Evolutionary conservation across 2,113 vertebrate genomes (phyloP).

Genomic region (Nerophis ophidion): DNA sequence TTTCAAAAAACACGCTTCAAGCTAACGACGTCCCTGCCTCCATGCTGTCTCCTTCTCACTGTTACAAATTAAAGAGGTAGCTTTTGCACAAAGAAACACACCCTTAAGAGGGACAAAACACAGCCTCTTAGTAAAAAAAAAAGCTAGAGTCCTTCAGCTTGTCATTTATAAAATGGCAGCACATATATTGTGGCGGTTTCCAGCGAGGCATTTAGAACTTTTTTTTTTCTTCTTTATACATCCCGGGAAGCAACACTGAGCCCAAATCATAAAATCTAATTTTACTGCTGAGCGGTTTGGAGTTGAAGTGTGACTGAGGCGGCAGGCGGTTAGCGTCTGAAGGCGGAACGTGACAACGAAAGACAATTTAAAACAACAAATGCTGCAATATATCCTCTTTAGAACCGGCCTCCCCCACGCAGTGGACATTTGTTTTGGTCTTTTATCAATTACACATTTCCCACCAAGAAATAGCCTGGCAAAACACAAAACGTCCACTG

Average conservation of each 20-base stretch:
- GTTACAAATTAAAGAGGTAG: not conserved
- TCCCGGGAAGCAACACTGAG: constrained; percentile 23
- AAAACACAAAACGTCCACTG: too few relatives aligned
- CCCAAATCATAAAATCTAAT: constrained; percentile 32
- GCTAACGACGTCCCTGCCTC: too few relatives aligned
- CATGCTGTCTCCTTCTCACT: too few relatives aligned
- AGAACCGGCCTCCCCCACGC: too few relatives aligned
- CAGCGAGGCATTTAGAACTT: constrained; percentile 16
- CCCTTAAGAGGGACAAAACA: not conserved
- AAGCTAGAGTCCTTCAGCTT: not conserved
- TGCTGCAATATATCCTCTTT: not conserved
- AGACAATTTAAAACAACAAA: constrained; percentile 22
- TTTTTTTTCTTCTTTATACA: constrained; percentile 9
- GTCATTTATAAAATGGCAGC: constrained; percentile 15
- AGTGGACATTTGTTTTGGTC: too few relatives aligned
- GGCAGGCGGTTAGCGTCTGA: not conserved
- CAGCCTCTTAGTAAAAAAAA: not conserved
- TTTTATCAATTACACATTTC: too few relatives aligned
- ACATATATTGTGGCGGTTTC: constrained; percentile 12
- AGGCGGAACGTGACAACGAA: constrained; percentile 21
- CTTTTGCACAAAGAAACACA: constrained; percentile 2
- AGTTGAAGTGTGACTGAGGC: constrained; percentile 21
- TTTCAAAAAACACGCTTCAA: too few relatives aligned
- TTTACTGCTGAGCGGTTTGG: constrained; percentile 21
- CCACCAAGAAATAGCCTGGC: too few relatives aligned